These are phyloP conservation scores for Montipora capitata DNA, from an alignment of 92 coral and sea anemone genomes.

Conservation along the genomic window DNA sequence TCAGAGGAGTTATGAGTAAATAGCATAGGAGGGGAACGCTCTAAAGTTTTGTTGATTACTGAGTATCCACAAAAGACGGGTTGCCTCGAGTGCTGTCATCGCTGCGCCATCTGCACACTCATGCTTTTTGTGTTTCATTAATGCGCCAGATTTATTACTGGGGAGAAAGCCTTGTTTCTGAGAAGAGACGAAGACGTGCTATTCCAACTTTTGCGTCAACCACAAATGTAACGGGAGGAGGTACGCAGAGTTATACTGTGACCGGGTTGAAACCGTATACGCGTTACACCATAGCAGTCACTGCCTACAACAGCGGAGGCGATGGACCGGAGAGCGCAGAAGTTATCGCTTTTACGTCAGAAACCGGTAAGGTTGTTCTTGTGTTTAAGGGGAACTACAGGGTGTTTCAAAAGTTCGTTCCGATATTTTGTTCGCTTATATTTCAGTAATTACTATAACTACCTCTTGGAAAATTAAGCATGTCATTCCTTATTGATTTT, in stretches of 20 bases:
- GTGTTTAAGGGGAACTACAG: too few species aligned
- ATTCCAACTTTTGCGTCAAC: conserved; percentile 61
- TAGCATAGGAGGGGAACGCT: too few species aligned
- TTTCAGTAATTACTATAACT: too few species aligned
- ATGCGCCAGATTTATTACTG: conserved; percentile 53
- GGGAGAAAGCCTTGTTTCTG: conserved; percentile 37
- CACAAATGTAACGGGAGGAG: conserved; percentile 28
- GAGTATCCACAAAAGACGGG: too few species aligned
- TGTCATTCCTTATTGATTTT: too few species aligned
- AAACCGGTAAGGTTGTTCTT: conserved; percentile 61
- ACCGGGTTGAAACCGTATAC: conserved; percentile 67
- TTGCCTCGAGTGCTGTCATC: too few species aligned
- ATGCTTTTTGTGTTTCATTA: background rate
- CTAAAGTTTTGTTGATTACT: too few species aligned
- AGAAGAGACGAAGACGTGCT: conserved; percentile 64
- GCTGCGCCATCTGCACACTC: too few species aligned
- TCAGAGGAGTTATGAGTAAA: too few species aligned
- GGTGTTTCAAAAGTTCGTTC: too few species aligned
- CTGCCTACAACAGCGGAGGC: conserved; percentile 91
- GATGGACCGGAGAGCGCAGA: conserved; percentile 80
- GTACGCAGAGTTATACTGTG: conserved; percentile 18
- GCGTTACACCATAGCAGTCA: conserved; percentile 61
- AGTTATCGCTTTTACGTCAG: conserved; percentile 24
- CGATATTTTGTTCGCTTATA: too few species aligned
- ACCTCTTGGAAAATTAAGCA: too few species aligned